These are phyloP conservation scores for Sinopyrophorus schimmeli DNA, from an alignment of 2,888 invertebrate genomes.

Conservation along the genomic window DNA sequence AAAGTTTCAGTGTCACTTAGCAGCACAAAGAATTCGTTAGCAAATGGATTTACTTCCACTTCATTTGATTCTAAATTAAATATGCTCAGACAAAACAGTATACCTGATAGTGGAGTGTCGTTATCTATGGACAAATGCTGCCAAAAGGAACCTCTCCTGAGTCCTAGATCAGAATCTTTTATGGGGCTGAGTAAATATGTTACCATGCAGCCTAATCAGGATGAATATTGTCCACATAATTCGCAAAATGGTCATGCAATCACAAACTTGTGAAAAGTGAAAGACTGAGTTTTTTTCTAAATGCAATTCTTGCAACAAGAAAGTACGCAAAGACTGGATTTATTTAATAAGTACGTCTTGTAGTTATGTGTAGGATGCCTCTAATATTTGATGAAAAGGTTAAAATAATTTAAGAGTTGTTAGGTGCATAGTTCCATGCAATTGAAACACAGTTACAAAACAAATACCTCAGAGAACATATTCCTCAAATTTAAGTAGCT, in stretches of 20 bases:
- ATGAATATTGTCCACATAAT: conserved; percentile 35
- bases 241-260: conserved; percentile 36
- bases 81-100: conserved; percentile 26
- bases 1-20: conserved; percentile 52
- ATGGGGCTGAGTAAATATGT: conserved; percentile 45
- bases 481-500: too few species aligned
- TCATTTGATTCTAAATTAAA: conserved; percentile 24
- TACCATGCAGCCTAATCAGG: conserved; percentile 38
- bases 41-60: conserved; percentile 26
- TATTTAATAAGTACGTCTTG: too few species aligned
- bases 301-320: background rate
- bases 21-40: conserved; percentile 33
- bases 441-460: too few species aligned
- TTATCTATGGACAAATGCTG: conserved; percentile 49
- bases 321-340: too few species aligned
- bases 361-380: too few species aligned
- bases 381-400: too few species aligned
- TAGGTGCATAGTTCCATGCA: too few species aligned
- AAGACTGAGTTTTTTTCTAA: too few species aligned
- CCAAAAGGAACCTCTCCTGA: conserved; percentile 49
- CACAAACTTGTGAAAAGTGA: conserved; percentile 35
- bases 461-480: too few species aligned
- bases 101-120: conserved; percentile 37
- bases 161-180: conserved; percentile 34
- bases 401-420: too few species aligned